These are phyloP conservation scores for Pseudochirops cupreus DNA, from an alignment of 2,797 vertebrate genomes.

Conservation along the genomic window DNA sequence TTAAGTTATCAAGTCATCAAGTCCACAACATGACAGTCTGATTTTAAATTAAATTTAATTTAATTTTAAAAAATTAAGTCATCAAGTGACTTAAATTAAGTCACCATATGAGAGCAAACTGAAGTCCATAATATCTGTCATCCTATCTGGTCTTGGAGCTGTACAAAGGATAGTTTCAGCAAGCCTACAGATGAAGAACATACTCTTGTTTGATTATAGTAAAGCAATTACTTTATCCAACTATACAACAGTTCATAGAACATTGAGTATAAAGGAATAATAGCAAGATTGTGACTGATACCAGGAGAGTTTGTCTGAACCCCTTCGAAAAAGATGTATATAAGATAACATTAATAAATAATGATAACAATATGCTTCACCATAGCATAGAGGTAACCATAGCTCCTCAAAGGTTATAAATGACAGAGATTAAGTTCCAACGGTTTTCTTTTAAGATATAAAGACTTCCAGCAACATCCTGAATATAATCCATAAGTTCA, in stretches of 20 bases:
- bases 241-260: neutral
- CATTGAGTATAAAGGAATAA: neutral
- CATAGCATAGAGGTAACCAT: neutral
- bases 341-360: neutral
- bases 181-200: neutral
- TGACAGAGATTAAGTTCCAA: neutral
- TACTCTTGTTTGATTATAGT: neutral
- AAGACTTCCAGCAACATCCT: neutral
- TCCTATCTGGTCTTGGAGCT: neutral
- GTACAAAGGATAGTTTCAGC: neutral
- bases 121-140: neutral
- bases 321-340: neutral
- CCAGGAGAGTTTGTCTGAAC: neutral
- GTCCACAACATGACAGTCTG: no score
- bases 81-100: no score
- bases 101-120: neutral
- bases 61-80: no score
- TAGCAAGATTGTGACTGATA: neutral
- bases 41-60: no score
- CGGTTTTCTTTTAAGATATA: neutral
- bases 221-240: neutral
- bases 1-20: no score
- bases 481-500: neutral
- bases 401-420: neutral
- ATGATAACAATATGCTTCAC: neutral